phyloP scores from a whole-genome alignment of 2,113 vertebrate species.

The Bubo scandiacus region DNA sequence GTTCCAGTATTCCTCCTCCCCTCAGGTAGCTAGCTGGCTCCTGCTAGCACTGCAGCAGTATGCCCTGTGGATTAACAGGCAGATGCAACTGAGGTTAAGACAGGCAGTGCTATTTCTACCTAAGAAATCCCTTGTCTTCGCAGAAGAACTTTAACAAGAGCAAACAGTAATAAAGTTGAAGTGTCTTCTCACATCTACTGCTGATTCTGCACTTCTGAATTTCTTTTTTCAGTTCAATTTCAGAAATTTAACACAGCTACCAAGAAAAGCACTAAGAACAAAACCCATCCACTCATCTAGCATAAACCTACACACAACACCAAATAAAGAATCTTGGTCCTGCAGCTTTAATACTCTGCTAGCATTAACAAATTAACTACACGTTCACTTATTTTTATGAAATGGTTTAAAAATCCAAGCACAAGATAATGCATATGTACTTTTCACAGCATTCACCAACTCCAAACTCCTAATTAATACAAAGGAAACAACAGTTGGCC shows the following conservation, averaged over 20 bases:
- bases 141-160: accelerated
- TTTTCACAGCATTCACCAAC: neutral
- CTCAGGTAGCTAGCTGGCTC: neutral
- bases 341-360: neutral
- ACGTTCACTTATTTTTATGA: neutral
- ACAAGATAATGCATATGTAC: neutral
- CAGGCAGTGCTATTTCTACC: neutral
- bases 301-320: neutral
- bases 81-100: neutral
- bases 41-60: neutral
- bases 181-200: neutral
- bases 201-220: neutral
- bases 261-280: neutral
- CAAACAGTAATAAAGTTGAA: neutral
- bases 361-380: neutral
- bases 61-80: neutral
- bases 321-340: neutral
- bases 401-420: neutral
- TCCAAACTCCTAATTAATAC: neutral
- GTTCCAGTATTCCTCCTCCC: neutral
- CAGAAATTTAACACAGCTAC: neutral
- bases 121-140: neutral
- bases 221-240: neutral
- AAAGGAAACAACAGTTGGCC: neutral
- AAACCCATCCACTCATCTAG: neutral